Evolutionary conservation across 1,140 invertebrate species (phyloP).

Genomic region (Anthonomus grandis): DNA sequence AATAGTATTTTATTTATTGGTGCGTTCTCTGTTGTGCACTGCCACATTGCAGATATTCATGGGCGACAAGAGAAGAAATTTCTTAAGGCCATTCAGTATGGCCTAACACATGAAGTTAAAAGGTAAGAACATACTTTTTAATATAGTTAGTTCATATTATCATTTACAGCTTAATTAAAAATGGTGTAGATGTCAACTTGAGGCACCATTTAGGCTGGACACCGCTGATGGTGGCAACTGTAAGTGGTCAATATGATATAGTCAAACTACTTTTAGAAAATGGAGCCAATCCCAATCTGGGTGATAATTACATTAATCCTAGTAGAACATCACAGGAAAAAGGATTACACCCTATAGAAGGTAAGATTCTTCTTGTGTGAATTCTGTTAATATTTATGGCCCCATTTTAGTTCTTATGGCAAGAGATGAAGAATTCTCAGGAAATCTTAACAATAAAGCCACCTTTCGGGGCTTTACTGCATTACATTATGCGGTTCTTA

Average conservation of each 20-base stretch:
- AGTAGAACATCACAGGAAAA: slow-evolving; percentile 56
- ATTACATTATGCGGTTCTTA: slow-evolving; percentile 84
- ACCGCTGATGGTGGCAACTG: slow-evolving; percentile 76
- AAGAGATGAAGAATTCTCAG: slow-evolving; percentile 60
- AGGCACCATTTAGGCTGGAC: slow-evolving; percentile 81
- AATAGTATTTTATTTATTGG: slow-evolving; percentile 5
- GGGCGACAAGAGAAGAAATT: slow-evolving; percentile 50
- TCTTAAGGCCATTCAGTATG: slow-evolving; percentile 62
- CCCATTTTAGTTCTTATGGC: slow-evolving; percentile 40
- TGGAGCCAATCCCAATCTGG: slow-evolving; percentile 77
- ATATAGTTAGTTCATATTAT: not conserved
- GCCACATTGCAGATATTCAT: slow-evolving; percentile 7
- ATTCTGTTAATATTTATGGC: not conserved
- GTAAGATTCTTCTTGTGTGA: slow-evolving; percentile 23
- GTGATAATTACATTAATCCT: slow-evolving; percentile 76
- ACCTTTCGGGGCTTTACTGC: slow-evolving; percentile 84
- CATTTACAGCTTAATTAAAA: slow-evolving; percentile 39
- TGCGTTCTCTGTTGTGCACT: slow-evolving; percentile 5
- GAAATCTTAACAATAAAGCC: slow-evolving; percentile 67
- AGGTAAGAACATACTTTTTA: slow-evolving; percentile 49
- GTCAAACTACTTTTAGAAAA: slow-evolving; percentile 66
- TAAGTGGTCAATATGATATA: slow-evolving; percentile 66
- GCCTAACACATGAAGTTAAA: slow-evolving; percentile 58
- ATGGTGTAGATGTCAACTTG: slow-evolving; percentile 58
- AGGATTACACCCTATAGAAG: slow-evolving; percentile 44